These are phyloP conservation scores for Berghia stephanieae DNA, from an alignment of 1,140 invertebrate species.

Conservation along the genomic window DNA sequence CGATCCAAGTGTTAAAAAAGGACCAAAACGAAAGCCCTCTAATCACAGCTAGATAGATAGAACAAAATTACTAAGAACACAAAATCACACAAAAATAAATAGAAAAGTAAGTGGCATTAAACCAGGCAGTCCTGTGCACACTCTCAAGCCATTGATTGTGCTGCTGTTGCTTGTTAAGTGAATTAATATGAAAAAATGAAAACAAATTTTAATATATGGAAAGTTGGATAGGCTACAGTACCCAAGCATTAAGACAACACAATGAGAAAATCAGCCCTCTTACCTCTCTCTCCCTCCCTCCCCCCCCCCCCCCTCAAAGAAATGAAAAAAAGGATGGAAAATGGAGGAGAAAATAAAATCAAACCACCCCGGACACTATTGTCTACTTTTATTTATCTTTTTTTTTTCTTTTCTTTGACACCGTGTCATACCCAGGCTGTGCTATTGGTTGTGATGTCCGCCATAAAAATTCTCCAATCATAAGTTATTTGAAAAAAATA, in stretches of 20 bases:
- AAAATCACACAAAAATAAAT: background rate
- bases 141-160: conserved; percentile 4
- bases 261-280: background rate
- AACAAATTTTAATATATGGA: background rate
- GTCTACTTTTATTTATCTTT: background rate
- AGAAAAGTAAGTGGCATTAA: background rate
- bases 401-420: background rate
- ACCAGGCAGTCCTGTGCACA: background rate
- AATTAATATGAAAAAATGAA: background rate
- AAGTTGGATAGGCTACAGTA: background rate
- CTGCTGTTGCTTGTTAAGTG: background rate
- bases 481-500: too few species aligned
- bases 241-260: background rate
- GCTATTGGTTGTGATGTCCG: background rate
- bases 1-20: conserved; percentile 24
- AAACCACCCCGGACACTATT: too few species aligned
- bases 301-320: background rate
- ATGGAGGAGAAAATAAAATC: too few species aligned
- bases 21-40: background rate
- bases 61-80: background rate
- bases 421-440: background rate
- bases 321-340: background rate
- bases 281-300: background rate
- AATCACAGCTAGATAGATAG: conserved; percentile 19
- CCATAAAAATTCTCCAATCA: conserved; percentile 70